Base-by-base conservation (phyloP, 2,113 vertebrate genomes). In the Rutilus rutilus region DNA sequence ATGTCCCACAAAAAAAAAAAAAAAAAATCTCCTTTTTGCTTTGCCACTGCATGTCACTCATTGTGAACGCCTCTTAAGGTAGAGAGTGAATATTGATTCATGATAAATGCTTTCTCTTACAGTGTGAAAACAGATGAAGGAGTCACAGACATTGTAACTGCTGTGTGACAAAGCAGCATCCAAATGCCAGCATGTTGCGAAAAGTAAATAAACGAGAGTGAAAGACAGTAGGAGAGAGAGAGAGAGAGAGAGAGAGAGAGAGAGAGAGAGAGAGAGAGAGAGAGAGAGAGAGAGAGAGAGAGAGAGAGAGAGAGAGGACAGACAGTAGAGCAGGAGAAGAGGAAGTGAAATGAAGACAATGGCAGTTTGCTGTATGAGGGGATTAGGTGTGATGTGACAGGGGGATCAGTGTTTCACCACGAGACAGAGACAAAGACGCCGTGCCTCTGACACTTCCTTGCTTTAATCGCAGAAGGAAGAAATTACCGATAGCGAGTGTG, bases 401-500 rank as follows among this genome's bases (percentile, higher is more conserved):
- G 88, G 11, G 89, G 87, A 89, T 90, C 91, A 91, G 88, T 62
- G 83, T 92, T 91, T 89, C 81, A 86, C 81, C 15, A 82, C 83
- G 88, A 89, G 85, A 59, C 62, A 83, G 85, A 92, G 90, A 94
- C 91, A 92, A 91, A 93, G 88, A 91, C 64, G 42, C 82, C 86
- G 86, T 84, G 89, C 88, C 89, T 88, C 74, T 90, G 91, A 93
- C 93, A 93, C 83, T 87, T 91, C 90, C 86, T 88, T 87, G 90
- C 89, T 92, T 92, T 93, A 93, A 93, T 94, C 91, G 90, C 86
- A 86, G 90, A 91, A 90, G 89, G 86, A 92, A 86, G 87, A 92
- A 94, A 92, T 94, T 93, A 94, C 91, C 83, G 85, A 87, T 86
- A 90, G 77, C 71, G 85, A 90, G 83, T 23, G 19, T 47, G 14